These are phyloP conservation scores for Melanerpes aurifrons DNA, from an alignment of 2,113 vertebrate species.

Conservation along the genomic window DNA sequence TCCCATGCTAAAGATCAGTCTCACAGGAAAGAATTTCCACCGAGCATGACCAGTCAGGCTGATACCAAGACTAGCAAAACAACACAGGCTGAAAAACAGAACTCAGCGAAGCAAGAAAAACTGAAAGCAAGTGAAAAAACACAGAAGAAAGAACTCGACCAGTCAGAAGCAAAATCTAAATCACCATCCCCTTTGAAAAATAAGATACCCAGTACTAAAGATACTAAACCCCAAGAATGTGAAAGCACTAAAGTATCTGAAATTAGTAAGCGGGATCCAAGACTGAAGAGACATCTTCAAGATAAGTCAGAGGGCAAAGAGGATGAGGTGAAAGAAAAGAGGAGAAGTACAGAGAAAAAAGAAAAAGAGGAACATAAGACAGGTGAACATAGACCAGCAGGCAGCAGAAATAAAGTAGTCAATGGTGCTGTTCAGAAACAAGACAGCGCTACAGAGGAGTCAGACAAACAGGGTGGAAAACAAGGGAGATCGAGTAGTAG, in stretches of 20 bases:
- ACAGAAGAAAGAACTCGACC: conserved; percentile 79
- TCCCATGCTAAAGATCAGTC: conserved; percentile 84
- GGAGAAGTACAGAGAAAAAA: conserved; percentile 85
- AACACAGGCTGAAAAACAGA: conserved; percentile 76
- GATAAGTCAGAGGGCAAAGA: conserved; percentile 86
- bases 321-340: conserved; percentile 88
- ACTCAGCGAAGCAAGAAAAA: conserved; percentile 80
- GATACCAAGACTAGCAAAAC: conserved; percentile 80
- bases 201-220: conserved; percentile 75
- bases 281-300: conserved; percentile 87
- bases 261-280: conserved; percentile 87
- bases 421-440: conserved; percentile 89
- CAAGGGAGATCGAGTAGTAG: conserved; percentile 83
- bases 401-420: conserved; percentile 82
- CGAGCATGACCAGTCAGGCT: conserved; percentile 45
- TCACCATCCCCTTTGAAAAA: conserved; percentile 86
- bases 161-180: conserved; percentile 87
- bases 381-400: conserved; percentile 76
- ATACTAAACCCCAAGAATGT: conserved; percentile 77
- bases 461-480: conserved; percentile 81
- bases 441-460: conserved; percentile 75
- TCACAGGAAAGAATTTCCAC: conserved; percentile 81
- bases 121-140: conserved; percentile 77
- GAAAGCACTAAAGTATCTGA: conserved; percentile 80
- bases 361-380: conserved; percentile 87